Evolutionary conservation across 2,113 vertebrate genomes (phyloP), one percentile per base, ranked within the genome.

Genomic region (Smithornis capensis): DNA sequence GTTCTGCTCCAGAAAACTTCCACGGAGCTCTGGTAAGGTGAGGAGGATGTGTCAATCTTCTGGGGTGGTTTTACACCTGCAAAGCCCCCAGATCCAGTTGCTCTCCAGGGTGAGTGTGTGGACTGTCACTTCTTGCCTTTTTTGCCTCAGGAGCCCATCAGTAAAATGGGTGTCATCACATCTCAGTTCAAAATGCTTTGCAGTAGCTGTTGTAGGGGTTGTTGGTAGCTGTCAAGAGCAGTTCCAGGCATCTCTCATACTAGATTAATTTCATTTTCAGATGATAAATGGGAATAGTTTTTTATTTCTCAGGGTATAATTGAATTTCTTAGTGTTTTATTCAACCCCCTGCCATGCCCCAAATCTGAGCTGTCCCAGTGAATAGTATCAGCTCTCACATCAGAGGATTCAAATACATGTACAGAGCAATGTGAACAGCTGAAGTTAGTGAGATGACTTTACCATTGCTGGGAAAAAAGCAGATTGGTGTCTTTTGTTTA

Each of bases 11-110:
- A 50, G 47, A 81, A 65, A 53, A 13, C 35, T 77, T 65, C 78
- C 35, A 17, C 4, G 37, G 44, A 79, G 15, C 67, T 57, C 6
- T 62, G 81, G 57, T 38, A 44, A 67, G 31, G 38, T 45, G 47
- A 91, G 50, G 80, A 94, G 59, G 55, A 62, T 53, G 53, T 62
- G 85, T 93, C 90, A 95, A 19, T 89, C 85, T 91, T 55, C 62
- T 29, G 28, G 5, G 1, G 52, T 60, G 74, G 47, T 92, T 92
- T 95, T 90, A 87, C 92, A 94, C 91, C 91, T 94, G 89, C 84
- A 82, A 64, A 94, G 65, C 77, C 62, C 69, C 74, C 4, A 28
- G 74, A 91, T 82, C 68, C 1, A 3, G 25, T 53, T 95, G 83
- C 64, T 93, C 49, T 92, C 33, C 25, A 44, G 75, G 44, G 13